Evolutionary conservation across 1,140 invertebrate genomes (phyloP).

Genomic region (Ooceraea biroi): DNA sequence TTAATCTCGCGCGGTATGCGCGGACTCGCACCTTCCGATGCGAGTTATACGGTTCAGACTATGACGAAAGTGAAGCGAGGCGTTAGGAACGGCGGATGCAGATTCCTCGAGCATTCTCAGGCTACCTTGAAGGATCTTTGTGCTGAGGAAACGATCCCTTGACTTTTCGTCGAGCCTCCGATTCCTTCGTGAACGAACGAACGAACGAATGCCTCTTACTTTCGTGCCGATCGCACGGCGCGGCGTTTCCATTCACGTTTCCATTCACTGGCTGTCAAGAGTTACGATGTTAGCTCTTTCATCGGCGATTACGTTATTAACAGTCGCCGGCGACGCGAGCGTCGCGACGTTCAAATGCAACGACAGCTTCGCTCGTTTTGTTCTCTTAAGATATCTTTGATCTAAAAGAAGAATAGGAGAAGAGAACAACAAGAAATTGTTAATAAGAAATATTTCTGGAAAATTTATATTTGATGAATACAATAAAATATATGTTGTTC

Average conservation of each 20-base stretch:
- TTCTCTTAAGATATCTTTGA: neutral
- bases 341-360: slow-evolving; percentile 36
- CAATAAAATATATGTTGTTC: neutral
- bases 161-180: slow-evolving; percentile 65
- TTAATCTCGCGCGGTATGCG: neutral
- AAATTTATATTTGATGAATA: neutral
- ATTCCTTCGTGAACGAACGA: slow-evolving; percentile 63
- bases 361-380: slow-evolving; percentile 5
- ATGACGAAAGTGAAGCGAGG: slow-evolving; percentile 15
- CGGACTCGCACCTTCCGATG: slow-evolving; percentile 14
- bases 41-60: slow-evolving; percentile 22
- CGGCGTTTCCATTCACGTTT: slow-evolving; percentile 77
- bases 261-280: slow-evolving; percentile 76
- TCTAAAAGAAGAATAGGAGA: neutral
- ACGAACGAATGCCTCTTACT: slow-evolving; percentile 76
- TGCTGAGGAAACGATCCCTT: slow-evolving; percentile 58
- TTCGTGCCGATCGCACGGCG: slow-evolving; percentile 75
- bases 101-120: slow-evolving; percentile 61
- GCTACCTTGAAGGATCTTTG: slow-evolving; percentile 69
- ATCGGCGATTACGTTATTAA: slow-evolving; percentile 73
- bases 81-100: slow-evolving; percentile 20
- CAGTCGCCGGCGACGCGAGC: slow-evolving; percentile 40
- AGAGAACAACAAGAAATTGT: neutral
- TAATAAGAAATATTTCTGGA: neutral
- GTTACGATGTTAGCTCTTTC: slow-evolving; percentile 72